phyloP scores from a whole-genome alignment of 2,888 invertebrate species.

The Rhorus exstirpatorius region DNA sequence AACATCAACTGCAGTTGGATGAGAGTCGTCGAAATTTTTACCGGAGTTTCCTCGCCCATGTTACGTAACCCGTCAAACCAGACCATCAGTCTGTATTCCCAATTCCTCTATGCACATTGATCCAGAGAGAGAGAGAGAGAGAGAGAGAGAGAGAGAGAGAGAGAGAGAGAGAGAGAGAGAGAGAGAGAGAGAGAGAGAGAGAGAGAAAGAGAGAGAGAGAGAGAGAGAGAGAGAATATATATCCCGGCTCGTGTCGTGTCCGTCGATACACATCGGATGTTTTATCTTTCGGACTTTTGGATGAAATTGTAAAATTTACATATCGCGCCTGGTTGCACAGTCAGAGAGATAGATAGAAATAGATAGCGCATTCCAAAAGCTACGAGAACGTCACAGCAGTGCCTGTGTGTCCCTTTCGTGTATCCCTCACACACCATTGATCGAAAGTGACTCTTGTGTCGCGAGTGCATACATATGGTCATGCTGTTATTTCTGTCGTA shows the following conservation, averaged over 20 bases:
- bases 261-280: conserved; percentile 64
- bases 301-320: conserved; percentile 73
- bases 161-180: not conserved
- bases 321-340: conserved; percentile 62
- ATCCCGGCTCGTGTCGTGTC: conserved; percentile 27
- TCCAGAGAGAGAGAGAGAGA: conserved; percentile 2
- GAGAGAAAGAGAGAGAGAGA: not conserved
- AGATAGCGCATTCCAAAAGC: conserved; percentile 1
- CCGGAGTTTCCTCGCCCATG: conserved; percentile 34
- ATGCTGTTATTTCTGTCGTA: conserved; percentile 16
- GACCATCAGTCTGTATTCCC: conserved; percentile 44
- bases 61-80: conserved; percentile 55
- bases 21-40: conserved; percentile 50
- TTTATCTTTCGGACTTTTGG: conserved; percentile 72
- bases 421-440: conserved; percentile 15
- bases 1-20: conserved; percentile 16
- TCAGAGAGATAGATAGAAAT: conserved; percentile 24
- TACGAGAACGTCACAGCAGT: conserved; percentile 3
- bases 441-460: conserved; percentile 40
- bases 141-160: not conserved
- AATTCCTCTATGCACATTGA: conserved; percentile 6
- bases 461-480: conserved; percentile 10
- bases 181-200: conserved; percentile 4
- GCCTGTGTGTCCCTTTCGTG: conserved; percentile 6
- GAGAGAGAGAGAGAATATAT: not conserved